Conservation (phyloP, 2,888 invertebrate species). For the Homarus gammarus region DNA sequence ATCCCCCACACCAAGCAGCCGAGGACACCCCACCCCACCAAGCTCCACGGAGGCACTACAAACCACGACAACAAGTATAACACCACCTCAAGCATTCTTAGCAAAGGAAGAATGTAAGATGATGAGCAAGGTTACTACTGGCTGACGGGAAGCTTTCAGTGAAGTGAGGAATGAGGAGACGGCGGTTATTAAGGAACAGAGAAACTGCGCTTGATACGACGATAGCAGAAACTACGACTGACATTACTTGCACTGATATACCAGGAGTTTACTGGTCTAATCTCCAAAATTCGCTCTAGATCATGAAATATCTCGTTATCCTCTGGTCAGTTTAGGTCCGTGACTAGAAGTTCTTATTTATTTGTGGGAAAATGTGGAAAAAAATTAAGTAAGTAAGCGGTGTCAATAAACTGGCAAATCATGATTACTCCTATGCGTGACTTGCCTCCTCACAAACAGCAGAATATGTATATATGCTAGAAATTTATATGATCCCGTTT, state of each 20-base stretch:
- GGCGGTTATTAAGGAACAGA: neutral
- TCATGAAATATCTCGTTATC: neutral
- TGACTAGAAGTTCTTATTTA: neutral
- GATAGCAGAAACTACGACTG: neutral
- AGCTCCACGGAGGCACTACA: slow-evolving; percentile 24
- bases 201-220: neutral
- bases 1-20: neutral
- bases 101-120: neutral
- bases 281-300: neutral
- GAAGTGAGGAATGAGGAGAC: neutral
- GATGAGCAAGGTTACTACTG: neutral
- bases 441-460: too few species aligned
- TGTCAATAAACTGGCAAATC: too few species aligned
- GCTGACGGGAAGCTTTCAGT: neutral
- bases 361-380: too few species aligned
- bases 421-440: too few species aligned
- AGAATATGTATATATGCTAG: too few species aligned
- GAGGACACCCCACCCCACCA: neutral
- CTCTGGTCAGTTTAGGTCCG: neutral
- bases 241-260: neutral
- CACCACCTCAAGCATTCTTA: neutral
- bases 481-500: too few species aligned
- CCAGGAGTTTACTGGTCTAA: neutral
- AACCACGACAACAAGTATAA: neutral
- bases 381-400: too few species aligned